Evolutionary conservation across 1,140 invertebrate genomes (phyloP), one percentile per base, ranked within the genome.

Genomic region (Aethina tumida): DNA sequence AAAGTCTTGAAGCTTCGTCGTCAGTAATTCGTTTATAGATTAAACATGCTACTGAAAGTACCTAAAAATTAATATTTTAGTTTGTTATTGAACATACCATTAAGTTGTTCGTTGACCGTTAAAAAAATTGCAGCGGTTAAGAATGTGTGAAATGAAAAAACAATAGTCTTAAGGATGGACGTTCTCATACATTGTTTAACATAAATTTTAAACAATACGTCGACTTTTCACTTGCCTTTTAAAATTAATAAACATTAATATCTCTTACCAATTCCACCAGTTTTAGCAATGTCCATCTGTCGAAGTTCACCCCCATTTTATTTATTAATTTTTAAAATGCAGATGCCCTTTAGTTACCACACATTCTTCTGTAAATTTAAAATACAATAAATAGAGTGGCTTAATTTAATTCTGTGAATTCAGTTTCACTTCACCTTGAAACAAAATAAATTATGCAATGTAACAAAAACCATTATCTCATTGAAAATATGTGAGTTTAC

Each of bases 1-100:
- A 73, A 22, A 82, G 60, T 36, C 78, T 65, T 28, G 68, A 64
- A 22, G 77, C 77, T 55, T 84, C 80, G 47, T 81, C 77, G 26
- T 79, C 71, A 0, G 80, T 81, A 32, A 81, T 70, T 40, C 78
- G 65, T 56, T 81, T 76, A 39, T 70, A 70, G 2, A 79, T 67
- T 24, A 82, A 59, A 47, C 79, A 81, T 5, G 75, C 67, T 34
- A 79, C 61, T 52, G 75, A 77, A 24, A 80, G 63, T 37, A 78
- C 52, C 80, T 83, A 56, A 25, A 64, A 65, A 26, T 53, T 29
- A 53, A 26, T 19, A 16, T 35, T 36, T 15, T 13, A 1, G 15
- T 24, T 38, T 25, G 12, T 13, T 35, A 35, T 9, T 8, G 18
- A 20, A 22, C 33, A 18, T 6, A 8, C 6, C 12, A 15, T 15